Conservation (phyloP, 2,888 invertebrate species). For the Tenthredo mesomela region DNA sequence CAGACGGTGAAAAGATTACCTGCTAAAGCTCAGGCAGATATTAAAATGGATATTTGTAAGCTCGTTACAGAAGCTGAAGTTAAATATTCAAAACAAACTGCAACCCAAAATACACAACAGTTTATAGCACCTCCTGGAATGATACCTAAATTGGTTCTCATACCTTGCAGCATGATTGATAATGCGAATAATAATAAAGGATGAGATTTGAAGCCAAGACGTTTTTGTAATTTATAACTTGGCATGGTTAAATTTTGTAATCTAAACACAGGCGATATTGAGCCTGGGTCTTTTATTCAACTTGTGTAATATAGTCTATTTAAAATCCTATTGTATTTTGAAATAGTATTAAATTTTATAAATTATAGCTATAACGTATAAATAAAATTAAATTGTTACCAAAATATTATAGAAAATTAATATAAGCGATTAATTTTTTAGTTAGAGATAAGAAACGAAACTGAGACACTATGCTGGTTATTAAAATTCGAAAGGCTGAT, state of each 20-base stretch:
- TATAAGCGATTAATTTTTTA: background rate
- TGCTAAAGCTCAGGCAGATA: constrained; percentile 70
- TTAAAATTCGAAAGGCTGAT: background rate
- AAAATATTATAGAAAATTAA: background rate
- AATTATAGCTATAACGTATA: constrained; percentile 12
- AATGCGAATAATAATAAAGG: constrained; percentile 62
- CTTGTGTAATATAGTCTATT: constrained; percentile 19
- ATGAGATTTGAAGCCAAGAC: background rate
- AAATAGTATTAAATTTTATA: constrained; percentile 15
- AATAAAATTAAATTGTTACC: constrained; percentile 27
- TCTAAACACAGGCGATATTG: background rate
- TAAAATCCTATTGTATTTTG: background rate
- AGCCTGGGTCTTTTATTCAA: background rate
- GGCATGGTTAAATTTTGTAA: too few species aligned
- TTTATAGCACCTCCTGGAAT: constrained; percentile 69
- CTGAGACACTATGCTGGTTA: background rate
- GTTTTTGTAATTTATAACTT: too few species aligned
- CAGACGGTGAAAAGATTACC: constrained; percentile 71
- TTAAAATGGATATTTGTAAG: constrained; percentile 74
- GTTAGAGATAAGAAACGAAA: background rate
- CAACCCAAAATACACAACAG: constrained; percentile 63
- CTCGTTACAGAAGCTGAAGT: constrained; percentile 73
- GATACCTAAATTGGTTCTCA: constrained; percentile 74
- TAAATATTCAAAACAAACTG: constrained; percentile 60
- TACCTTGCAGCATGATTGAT: constrained; percentile 75